Base-by-base conservation (phyloP, 2,888 invertebrate genomes). In the Pseudeuparius sepicola region DNA sequence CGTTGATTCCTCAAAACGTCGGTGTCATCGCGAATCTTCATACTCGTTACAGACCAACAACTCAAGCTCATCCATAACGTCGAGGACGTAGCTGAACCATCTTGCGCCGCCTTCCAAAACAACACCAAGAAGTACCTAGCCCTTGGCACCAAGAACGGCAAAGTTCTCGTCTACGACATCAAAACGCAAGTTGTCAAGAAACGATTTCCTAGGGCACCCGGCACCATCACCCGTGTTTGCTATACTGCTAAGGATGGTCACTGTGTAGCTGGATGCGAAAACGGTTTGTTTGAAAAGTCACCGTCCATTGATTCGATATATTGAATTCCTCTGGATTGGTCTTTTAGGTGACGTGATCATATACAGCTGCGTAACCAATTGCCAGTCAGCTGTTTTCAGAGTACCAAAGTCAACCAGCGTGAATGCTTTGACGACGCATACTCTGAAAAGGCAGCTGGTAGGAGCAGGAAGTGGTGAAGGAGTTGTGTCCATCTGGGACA, bases 391-490 rank as follows among this genome's bases (percentile, higher is more conserved):
- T 13, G 51, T 49, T 2, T 50, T 58, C 24, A 53, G 45, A 41
- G 46, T 61, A 14, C 61, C 61, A 4, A 54, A 56, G 33, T 57
- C 57, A 4, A 49, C 45, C 14, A 54, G 54, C 2, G 45, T 61
- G 3, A 56, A 53, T 10, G 50, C 53, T 26, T 42, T 62, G 13
- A 44, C 49, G 37, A 54, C 56, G 4, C 60, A 59, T 39, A 47
- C 50, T 1, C 43, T 45, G n/a, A 58, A 55, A 44, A 46, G 53
- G 14, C 55, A 57, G 44, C 46, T 56, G 13, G 38, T 63, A 3
- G 45, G 51, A 3, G 57, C 51, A 3, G 60, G 61, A 4, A 60
- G 60, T 36, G 53, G 55, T 16, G 60, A 61, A 42, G 62, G 63
- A 1, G 43, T 58, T 10, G 54, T 61, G 3, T 55, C 49, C n/a